Conservation (phyloP, 2,888 invertebrate genomes). For the Cantharis nigra region DNA sequence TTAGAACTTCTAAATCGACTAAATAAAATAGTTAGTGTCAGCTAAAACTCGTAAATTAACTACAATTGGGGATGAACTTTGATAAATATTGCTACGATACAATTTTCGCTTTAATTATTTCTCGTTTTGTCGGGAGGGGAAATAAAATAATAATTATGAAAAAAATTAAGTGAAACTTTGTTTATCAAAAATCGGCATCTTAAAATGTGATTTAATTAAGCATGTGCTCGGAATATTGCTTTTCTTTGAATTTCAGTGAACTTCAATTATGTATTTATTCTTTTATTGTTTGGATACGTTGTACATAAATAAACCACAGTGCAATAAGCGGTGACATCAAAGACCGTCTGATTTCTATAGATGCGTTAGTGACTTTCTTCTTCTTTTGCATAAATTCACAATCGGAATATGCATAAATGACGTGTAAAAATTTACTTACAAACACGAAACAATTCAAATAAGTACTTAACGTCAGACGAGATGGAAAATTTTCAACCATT, state of each 20-base stretch:
- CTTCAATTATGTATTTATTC: slow-evolving; percentile 46
- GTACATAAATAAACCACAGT: slow-evolving; percentile 46
- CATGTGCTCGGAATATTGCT: slow-evolving; percentile 45
- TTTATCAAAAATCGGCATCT: slow-evolving; percentile 42
- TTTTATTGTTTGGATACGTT: slow-evolving; percentile 45
- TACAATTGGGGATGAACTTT: slow-evolving; percentile 52
- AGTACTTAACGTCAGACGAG: background rate
- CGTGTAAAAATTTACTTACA: background rate
- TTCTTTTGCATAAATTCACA: background rate
- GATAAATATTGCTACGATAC: slow-evolving; percentile 32
- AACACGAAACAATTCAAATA: background rate
- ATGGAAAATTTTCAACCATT: background rate
- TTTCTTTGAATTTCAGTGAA: slow-evolving; percentile 44
- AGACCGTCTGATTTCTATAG: slow-evolving; percentile 16
- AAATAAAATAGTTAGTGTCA: slow-evolving; percentile 50
- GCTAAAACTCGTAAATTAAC: slow-evolving; percentile 49
- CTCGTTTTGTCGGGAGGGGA: slow-evolving; percentile 12
- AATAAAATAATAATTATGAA: background rate
- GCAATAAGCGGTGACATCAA: slow-evolving; percentile 44
- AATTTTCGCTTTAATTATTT: slow-evolving; percentile 30
- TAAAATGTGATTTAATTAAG: slow-evolving; percentile 47
- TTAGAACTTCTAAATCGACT: slow-evolving; percentile 48
- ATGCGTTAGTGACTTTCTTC: background rate
- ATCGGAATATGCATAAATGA: background rate
- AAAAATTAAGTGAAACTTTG: background rate